phyloP scores from a whole-genome alignment of 2,113 vertebrate genomes.

The Coregonus clupeaformis region DNA sequence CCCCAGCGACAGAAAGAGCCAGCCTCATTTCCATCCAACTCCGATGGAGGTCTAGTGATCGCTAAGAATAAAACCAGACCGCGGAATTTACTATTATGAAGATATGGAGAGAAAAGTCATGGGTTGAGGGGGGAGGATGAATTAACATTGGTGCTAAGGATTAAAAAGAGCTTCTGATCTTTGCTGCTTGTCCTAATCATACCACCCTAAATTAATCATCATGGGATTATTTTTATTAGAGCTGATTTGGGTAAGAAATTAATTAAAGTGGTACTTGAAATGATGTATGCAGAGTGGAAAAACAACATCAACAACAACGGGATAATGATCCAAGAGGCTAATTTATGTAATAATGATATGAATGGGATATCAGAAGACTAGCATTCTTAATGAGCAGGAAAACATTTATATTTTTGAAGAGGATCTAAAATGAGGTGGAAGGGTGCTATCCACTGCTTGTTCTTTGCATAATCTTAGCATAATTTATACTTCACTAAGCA shows the following conservation, averaged over 20 bases:
- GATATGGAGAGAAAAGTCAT: neutral
- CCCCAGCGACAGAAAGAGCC: neutral
- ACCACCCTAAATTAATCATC: slow-evolving; percentile 63
- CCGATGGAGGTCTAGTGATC: slow-evolving; percentile 42
- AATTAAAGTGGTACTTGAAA: slow-evolving; percentile 52
- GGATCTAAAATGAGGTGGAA: neutral
- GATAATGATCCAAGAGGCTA: slow-evolving; percentile 42
- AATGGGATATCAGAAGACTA: slow-evolving; percentile 34
- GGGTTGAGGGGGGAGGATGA: slow-evolving; percentile 40
- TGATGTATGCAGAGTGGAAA: slow-evolving; percentile 58
- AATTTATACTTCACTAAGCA: neutral
- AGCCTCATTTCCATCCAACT: slow-evolving; percentile 56
- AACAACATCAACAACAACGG: slow-evolving; percentile 64
- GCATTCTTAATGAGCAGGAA: slow-evolving; percentile 51
- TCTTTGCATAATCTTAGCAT: slow-evolving; percentile 17
- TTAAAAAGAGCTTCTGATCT: slow-evolving; percentile 65
- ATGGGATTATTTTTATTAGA: slow-evolving; percentile 49
- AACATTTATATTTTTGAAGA: slow-evolving; percentile 40
- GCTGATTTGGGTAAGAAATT: slow-evolving; percentile 57
- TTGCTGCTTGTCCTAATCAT: slow-evolving; percentile 60
- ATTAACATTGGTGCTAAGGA: slow-evolving; percentile 56
- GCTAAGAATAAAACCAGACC: slow-evolving; percentile 40
- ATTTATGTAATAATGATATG: slow-evolving; percentile 57
- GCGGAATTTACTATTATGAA: neutral
- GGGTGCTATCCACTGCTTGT: neutral